Evolutionary conservation across 1,140 invertebrate genomes (phyloP).

Genomic region (Paralvinella palmiformis): DNA sequence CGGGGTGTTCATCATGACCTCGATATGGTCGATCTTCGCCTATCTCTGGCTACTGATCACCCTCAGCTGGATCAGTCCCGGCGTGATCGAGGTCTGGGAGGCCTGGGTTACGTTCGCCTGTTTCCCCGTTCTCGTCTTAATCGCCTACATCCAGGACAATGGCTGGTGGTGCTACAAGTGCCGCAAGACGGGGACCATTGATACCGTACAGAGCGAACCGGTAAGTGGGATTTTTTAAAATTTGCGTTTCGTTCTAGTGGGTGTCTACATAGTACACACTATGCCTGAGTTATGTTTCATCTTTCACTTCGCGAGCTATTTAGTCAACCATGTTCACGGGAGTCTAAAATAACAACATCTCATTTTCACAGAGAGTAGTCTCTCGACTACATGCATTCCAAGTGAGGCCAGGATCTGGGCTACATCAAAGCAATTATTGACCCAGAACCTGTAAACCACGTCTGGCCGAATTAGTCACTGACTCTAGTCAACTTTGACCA

Average conservation of each 20-base stretch:
- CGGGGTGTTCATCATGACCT: constrained; percentile 50
- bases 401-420: no score
- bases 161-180: constrained; percentile 34
- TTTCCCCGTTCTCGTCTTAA: constrained; percentile 54
- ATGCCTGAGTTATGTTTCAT: no score
- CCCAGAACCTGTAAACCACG: no score
- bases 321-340: no score
- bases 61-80: constrained; percentile 32
- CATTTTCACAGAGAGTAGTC: no score
- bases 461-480: no score
- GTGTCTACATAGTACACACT: no score
- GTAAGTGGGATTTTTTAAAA: neutral
- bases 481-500: no score
- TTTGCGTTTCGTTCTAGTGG: neutral
- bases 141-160: constrained; percentile 37
- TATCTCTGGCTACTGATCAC: constrained; percentile 52
- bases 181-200: neutral
- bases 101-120: constrained; percentile 57
- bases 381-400: no score
- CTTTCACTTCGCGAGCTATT: no score
- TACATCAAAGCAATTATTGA: no score
- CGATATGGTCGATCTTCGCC: constrained; percentile 52
- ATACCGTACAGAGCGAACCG: neutral
- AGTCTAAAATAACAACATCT: no score
- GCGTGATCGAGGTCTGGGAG: constrained; percentile 54